A percentile compares a stretch with the other conserved stretches of the same genome.
phyloP scores from a whole-genome alignment of 1,140 invertebrate species.

The Protaetia brevitarsis region DNA sequence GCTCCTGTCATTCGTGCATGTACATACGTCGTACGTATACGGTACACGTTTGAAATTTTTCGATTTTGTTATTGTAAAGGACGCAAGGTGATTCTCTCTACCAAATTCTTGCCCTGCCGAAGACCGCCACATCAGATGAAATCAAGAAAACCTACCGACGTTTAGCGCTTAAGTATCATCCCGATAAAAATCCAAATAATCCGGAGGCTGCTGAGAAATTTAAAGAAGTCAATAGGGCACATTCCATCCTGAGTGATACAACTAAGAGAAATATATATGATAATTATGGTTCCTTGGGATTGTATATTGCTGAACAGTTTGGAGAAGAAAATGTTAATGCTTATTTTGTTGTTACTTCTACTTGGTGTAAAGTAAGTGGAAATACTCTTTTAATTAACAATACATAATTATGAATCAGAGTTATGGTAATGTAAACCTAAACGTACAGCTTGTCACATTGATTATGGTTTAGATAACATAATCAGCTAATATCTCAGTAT shows the following conservation, averaged over 20 bases:
- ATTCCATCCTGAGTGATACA: constrained; percentile 83
- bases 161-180: constrained; percentile 88
- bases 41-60: constrained; percentile 10
- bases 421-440: neutral
- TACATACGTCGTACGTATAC: constrained; percentile 14
- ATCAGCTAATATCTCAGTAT: too few species aligned
- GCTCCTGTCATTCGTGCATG: neutral
- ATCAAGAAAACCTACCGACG: constrained; percentile 92
- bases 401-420: neutral
- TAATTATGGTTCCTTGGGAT: constrained; percentile 89
- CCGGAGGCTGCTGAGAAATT: constrained; percentile 90
- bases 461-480: too few species aligned
- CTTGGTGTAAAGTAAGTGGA: constrained; percentile 84
- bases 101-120: constrained; percentile 77
- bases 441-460: neutral
- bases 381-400: neutral
- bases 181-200: constrained; percentile 92
- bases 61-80: constrained; percentile 53
- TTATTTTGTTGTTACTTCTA: constrained; percentile 90
- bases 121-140: constrained; percentile 85
- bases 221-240: constrained; percentile 90
- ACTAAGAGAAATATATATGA: constrained; percentile 95
- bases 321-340: constrained; percentile 94
- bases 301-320: constrained; percentile 95
- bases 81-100: constrained; percentile 89